Conservation (phyloP, 2,888 invertebrate genomes). For the Lithophane ornitopus region DNA sequence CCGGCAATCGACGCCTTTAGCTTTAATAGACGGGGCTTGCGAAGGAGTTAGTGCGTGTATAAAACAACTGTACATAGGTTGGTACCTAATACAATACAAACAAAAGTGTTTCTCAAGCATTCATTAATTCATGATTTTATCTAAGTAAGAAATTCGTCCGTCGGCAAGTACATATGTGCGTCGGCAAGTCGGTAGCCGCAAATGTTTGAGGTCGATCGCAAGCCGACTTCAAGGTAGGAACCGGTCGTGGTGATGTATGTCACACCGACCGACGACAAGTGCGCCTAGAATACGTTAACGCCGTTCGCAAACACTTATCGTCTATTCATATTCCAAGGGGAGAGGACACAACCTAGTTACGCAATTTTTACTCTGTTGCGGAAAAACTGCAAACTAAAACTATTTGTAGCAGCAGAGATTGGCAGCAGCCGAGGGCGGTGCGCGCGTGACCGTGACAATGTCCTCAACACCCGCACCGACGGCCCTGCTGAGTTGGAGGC, state of each 20-base stretch:
- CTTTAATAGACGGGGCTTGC: too few relatives aligned
- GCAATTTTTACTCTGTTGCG: conserved; percentile 27
- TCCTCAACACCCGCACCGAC: background rate
- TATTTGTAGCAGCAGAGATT: background rate
- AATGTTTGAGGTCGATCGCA: conserved; percentile 15
- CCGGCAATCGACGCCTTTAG: too few relatives aligned
- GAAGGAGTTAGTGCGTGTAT: background rate
- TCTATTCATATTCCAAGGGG: conserved; percentile 44
- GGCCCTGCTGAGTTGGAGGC: background rate
- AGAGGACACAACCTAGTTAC: conserved; percentile 28
- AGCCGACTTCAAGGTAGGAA: conserved; percentile 22
- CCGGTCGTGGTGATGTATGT: conserved; percentile 29
- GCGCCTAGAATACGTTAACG: conserved; percentile 43
- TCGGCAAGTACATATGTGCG: background rate
- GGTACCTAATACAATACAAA: too few relatives aligned
- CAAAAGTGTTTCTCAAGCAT: background rate
- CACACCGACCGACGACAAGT: background rate
- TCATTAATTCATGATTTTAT: conserved; percentile 1
- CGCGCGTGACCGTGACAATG: conserved; percentile 1
- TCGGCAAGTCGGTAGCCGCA: conserved; percentile 13
- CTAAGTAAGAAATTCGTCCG: background rate
- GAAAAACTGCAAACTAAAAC: conserved; percentile 36
- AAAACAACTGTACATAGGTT: background rate
- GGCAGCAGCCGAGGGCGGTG: background rate
- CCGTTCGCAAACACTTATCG: conserved; percentile 8